Evolutionary conservation across 2,113 vertebrate genomes (phyloP).

Genomic region (Beaufortia kweichowensis): DNA sequence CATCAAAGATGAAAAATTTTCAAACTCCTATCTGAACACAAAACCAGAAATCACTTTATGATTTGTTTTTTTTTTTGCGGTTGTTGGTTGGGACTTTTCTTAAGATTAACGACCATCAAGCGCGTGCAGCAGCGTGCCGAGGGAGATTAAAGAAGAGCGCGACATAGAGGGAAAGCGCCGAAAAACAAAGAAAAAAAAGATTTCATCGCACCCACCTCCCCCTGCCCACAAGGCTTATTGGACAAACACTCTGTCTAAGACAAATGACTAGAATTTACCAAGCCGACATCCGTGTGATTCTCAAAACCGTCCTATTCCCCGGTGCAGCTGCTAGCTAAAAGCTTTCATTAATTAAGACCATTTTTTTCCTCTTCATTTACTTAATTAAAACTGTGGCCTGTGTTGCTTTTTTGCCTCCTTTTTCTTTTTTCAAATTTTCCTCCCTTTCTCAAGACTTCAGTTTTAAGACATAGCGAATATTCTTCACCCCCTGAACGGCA

Average conservation of each 20-base stretch:
- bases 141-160: conserved; percentile 62
- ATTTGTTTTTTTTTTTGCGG: conserved; percentile 56
- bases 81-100: conserved; percentile 61
- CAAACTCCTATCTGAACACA: conserved; percentile 52
- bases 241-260: conserved; percentile 64
- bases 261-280: conserved; percentile 65
- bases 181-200: conserved; percentile 51
- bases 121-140: conserved; percentile 57
- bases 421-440: conserved; percentile 62
- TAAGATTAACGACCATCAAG: conserved; percentile 62
- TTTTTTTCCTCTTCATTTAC: conserved; percentile 72
- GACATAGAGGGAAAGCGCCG: conserved; percentile 51
- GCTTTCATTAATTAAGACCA: conserved; percentile 71
- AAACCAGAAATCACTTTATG: conserved; percentile 49
- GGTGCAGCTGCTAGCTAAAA: conserved; percentile 73
- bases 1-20: conserved; percentile 91
- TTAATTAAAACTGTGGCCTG: conserved; percentile 74
- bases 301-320: conserved; percentile 61
- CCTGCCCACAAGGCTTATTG: conserved; percentile 60
- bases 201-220: conserved; percentile 55
- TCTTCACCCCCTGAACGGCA: conserved; percentile 14
- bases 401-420: conserved; percentile 65
- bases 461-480: conserved; percentile 41
- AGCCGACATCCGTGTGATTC: conserved; percentile 67
- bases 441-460: conserved; percentile 59